Percentiles rank a stretch among this genome's conserved stretches.
Conservation (phyloP, 1,140 invertebrate species). For the Meloidogyne floridensis region DNA sequence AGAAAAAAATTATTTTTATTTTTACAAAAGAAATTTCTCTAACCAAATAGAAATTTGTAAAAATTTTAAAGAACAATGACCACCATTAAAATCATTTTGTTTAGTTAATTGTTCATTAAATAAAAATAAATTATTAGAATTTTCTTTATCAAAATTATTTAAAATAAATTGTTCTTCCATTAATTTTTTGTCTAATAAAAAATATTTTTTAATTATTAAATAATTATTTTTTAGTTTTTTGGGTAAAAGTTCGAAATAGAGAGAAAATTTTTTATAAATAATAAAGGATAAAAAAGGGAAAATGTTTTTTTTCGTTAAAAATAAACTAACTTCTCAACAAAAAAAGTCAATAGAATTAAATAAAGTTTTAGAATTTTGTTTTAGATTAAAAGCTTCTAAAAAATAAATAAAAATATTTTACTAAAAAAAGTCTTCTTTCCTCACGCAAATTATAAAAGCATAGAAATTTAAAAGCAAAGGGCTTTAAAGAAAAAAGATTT, state of each 20-base stretch:
- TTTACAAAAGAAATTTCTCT: constrained; percentile 11
- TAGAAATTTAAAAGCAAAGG: not conserved
- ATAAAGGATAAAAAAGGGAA: no score
- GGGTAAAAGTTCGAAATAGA: no score
- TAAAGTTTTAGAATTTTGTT: no score
- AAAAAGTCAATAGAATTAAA: no score
- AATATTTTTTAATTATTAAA: no score
- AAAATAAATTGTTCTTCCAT: not conserved
- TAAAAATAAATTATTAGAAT: not conserved
- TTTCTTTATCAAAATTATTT: not conserved
- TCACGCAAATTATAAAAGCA: constrained; percentile 2
- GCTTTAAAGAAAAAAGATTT: not conserved
- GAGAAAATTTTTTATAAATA: no score
- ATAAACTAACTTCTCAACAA: no score
- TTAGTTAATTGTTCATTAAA: not conserved
- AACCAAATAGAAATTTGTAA: constrained; percentile 21
- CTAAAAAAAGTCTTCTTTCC: not conserved
- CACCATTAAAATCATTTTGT: not conserved
- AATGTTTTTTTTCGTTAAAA: no score
- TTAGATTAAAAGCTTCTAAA: not conserved
- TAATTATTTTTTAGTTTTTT: no score
- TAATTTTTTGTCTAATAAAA: not conserved
- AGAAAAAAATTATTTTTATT: not conserved
- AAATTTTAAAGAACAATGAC: constrained; percentile 3
- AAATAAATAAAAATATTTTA: not conserved